Evolutionary conservation across 2,113 vertebrate species (phyloP).

Genomic region (Siniperca knerii): DNA sequence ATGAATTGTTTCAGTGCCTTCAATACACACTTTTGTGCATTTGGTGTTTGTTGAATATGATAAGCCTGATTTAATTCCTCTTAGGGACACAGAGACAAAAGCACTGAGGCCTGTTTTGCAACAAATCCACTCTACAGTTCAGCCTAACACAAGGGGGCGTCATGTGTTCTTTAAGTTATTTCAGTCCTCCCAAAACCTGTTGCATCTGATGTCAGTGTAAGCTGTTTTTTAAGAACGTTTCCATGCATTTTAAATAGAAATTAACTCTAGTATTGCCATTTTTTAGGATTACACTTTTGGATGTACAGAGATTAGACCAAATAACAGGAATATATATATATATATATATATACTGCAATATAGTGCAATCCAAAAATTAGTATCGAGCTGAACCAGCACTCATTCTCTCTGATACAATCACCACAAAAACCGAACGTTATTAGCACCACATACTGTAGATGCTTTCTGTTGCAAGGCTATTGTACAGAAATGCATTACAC

Average conservation of each 20-base stretch:
- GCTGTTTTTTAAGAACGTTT: neutral
- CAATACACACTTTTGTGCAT: neutral
- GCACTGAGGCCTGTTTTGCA: neutral
- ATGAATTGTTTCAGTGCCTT: neutral
- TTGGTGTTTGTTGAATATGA: neutral
- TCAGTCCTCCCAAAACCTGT: constrained; percentile 52
- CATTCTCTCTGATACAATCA: neutral
- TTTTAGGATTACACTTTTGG: neutral
- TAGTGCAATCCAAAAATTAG: neutral
- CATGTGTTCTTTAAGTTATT: constrained; percentile 52
- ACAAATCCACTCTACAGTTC: constrained; percentile 11
- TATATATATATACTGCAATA: neutral
- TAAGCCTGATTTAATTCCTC: neutral
- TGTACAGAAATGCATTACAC: neutral
- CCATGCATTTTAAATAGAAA: neutral
- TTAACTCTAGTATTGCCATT: neutral
- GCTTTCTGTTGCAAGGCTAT: neutral
- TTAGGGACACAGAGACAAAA: neutral
- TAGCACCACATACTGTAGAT: neutral
- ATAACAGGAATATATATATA: neutral
- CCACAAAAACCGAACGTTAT: neutral
- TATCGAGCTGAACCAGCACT: neutral
- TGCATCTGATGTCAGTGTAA: constrained; percentile 30
- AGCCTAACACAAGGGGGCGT: constrained; percentile 74
- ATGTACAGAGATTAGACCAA: neutral